These are phyloP conservation scores for Sinocyclocheilus anshuiensis DNA, from an alignment of 2,113 vertebrate species.

Conservation along the genomic window DNA sequence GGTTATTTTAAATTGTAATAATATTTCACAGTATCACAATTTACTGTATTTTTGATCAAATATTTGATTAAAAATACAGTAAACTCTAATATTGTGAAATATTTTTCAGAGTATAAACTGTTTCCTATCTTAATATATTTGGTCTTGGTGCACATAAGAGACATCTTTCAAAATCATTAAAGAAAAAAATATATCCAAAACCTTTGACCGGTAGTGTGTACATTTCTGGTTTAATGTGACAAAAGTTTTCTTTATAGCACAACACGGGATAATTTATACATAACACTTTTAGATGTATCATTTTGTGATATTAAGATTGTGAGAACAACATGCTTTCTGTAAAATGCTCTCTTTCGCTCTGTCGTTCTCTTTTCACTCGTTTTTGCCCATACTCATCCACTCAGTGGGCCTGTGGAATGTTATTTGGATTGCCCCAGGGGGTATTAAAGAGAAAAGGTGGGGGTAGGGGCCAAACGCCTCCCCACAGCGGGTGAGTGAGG, in stretches of 20 bases:
- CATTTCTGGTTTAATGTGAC: not conserved
- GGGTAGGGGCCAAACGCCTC: slow-evolving; percentile 57
- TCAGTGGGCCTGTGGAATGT: slow-evolving; percentile 54
- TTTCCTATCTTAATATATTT: not conserved
- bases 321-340: not conserved
- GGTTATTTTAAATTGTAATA: too few species aligned
- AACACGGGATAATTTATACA: not conserved
- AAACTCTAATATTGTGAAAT: too few species aligned
- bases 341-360: not conserved
- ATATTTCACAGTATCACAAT: too few species aligned
- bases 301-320: not conserved
- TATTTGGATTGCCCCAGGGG: slow-evolving; percentile 50
- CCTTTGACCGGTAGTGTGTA: not conserved
- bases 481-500: slow-evolving; percentile 62
- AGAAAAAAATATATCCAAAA: not conserved
- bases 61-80: too few species aligned
- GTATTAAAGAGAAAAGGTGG: slow-evolving; percentile 39
- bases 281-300: not conserved
- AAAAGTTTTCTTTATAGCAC: not conserved
- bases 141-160: not conserved
- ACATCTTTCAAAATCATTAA: not conserved
- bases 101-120: too few species aligned
- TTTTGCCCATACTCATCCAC: slow-evolving; percentile 28
- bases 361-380: not conserved
- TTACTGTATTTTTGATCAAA: too few species aligned